Percentiles rank a stretch among this genome's conserved stretches.
Evolutionary conservation across 2,113 vertebrate genomes (phyloP).

Genomic region (Phalacrocorax carbo): DNA sequence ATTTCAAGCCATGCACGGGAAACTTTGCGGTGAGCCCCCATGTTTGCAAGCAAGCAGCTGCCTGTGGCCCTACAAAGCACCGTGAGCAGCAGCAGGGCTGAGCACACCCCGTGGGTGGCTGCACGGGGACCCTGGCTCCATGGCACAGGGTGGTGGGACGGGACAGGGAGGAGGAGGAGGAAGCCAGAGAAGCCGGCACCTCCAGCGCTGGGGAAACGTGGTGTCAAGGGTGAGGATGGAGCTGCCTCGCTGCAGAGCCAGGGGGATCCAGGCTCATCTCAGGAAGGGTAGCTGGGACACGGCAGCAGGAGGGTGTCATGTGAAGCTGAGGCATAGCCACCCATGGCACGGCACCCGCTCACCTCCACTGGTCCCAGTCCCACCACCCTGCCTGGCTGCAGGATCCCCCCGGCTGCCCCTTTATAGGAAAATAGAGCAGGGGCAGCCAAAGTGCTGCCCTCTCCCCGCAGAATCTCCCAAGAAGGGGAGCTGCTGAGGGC

Average conservation of each 20-base stretch:
- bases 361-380: fast-evolving
- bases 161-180: background rate
- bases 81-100: background rate
- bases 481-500: background rate
- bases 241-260: background rate
- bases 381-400: background rate
- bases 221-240: background rate
- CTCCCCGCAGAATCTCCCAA: background rate
- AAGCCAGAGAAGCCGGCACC: background rate
- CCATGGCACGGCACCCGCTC: background rate
- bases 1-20: fast-evolving
- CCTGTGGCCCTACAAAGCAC: background rate
- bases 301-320: background rate
- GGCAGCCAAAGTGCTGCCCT: background rate
- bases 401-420: background rate
- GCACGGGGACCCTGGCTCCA: background rate
- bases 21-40: background rate
- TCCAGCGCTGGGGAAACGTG: background rate
- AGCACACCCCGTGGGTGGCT: fast-evolving
- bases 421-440: fast-evolving
- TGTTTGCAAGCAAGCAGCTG: background rate
- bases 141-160: background rate
- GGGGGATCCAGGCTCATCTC: background rate
- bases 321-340: background rate
- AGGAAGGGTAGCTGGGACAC: background rate